Base-by-base conservation (phyloP, 2,113 vertebrate genomes). In the Poicephalus meyeri region DNA sequence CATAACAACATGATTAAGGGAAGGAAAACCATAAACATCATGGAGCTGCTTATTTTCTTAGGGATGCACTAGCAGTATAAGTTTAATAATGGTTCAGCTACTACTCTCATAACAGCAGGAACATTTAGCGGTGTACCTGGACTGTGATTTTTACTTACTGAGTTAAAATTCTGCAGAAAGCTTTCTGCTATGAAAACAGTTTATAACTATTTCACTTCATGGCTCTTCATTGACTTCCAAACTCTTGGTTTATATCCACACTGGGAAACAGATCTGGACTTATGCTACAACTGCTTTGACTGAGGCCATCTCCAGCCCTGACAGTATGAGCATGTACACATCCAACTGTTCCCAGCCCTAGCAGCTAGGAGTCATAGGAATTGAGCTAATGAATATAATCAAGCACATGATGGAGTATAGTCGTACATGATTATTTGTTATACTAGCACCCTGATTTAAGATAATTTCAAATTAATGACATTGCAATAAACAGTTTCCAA, bases 1-100 rank as follows among this genome's bases (percentile, higher is more conserved):
- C 2, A 16, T 13, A 70, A 66, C 42, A 44, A 2, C 0, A 0
- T 28, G 19, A n/a, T 7, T 28, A 31, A 84, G 21, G 20, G 13
- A 17, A 76, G 7, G 9, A 69, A 71, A 79, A 8, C 13, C 15
- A 39, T 13, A 41, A 72, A 41, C 56, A 50, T 7, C 29, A 3
- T 1, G 2, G 7, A 60, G 29, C 33, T 78, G 50, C 23, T 9
- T 11, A 2, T 63, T 61, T 87, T 68, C 55, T 81, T 5, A 29
- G 53, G 33, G 47, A 39, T 13, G 24, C 16, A 13, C 23, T 21
- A 31, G 44, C 20, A 65, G 2, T 3, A 1, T 3, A 24, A 86
- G 65, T 78, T 69, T 58, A 76, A 90, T 85, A 82, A 50, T 2
- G 1, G 6, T 46, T 58, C 66, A 73, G 46, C 19, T 53, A 29